Evolutionary conservation across 2,888 invertebrate genomes (phyloP).

Genomic region (Thumatha senex): DNA sequence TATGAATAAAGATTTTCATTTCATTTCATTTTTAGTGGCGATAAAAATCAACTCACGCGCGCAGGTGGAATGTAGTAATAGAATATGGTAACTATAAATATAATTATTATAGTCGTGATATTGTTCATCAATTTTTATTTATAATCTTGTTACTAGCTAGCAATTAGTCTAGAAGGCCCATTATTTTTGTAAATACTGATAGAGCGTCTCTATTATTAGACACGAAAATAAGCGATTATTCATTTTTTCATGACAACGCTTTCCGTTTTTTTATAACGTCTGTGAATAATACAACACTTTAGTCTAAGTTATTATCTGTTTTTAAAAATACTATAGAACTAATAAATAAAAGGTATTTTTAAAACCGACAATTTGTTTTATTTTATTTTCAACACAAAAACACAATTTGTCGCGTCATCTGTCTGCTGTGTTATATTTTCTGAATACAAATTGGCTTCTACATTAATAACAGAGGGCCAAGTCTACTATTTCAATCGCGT

Average conservation of each 20-base stretch:
- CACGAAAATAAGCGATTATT: conserved; percentile 55
- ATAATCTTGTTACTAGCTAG: conserved; percentile 46
- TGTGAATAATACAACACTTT: conserved; percentile 6
- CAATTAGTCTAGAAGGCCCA: conserved; percentile 50
- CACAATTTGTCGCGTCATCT: background rate
- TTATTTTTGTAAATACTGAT: conserved; percentile 58
- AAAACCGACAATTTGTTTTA: background rate
- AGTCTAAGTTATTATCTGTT: background rate
- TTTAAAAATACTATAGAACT: background rate
- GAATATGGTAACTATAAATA: too few species aligned
- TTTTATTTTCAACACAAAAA: background rate
- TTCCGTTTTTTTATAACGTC: conserved; percentile 27
- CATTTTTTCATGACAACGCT: conserved; percentile 42
- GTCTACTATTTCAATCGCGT: too few species aligned
- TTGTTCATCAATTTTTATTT: conserved; percentile 56
- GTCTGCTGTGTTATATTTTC: background rate
- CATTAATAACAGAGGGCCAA: too few species aligned
- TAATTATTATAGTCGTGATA: conserved; percentile 47
- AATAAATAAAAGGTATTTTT: too few species aligned
- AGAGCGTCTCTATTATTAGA: conserved; percentile 52
- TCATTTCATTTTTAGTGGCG: too few species aligned
- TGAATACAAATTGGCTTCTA: background rate
- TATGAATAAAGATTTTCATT: too few species aligned
- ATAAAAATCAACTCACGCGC: too few species aligned
- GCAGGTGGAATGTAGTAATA: too few species aligned